phyloP scores from a whole-genome alignment of 2,797 vertebrate genomes.

The Phrynocephalus guinanensis region DNA sequence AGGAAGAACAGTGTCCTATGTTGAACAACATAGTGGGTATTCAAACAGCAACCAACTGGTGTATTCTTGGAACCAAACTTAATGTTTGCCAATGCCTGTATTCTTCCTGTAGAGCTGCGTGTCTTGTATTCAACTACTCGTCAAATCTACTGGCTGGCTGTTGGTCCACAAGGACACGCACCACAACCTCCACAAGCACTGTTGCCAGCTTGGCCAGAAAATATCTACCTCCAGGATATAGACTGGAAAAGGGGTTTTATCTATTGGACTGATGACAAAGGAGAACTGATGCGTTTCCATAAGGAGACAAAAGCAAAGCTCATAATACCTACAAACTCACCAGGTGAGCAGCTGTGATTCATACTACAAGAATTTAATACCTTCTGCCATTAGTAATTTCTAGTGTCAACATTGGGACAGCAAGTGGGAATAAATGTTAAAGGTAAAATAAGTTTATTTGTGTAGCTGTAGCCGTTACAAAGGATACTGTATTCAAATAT shows the following conservation, averaged over 20 bases:
- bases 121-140: constrained; percentile 77
- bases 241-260: constrained; percentile 85
- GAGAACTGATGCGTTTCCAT: constrained; percentile 78
- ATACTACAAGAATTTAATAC: neutral
- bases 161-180: constrained; percentile 67
- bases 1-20: neutral
- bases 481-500: neutral
- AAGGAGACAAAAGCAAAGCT: constrained; percentile 72
- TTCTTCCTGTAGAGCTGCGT: constrained; percentile 76
- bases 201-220: constrained; percentile 76
- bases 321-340: constrained; percentile 74
- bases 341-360: constrained; percentile 75
- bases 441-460: too few relatives aligned
- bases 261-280: constrained; percentile 85
- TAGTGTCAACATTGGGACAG: neutral
- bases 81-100: neutral
- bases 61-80: neutral
- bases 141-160: constrained; percentile 79
- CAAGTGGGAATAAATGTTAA: neutral
- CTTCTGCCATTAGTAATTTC: neutral
- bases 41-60: neutral
- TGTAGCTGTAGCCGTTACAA: too few relatives aligned
- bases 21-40: neutral
- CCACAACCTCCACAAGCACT: neutral
- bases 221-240: constrained; percentile 84